Evolutionary conservation across 92 coral and sea anemone genomes (phyloP).

Genomic region (Palythoa heliodiscus): DNA sequence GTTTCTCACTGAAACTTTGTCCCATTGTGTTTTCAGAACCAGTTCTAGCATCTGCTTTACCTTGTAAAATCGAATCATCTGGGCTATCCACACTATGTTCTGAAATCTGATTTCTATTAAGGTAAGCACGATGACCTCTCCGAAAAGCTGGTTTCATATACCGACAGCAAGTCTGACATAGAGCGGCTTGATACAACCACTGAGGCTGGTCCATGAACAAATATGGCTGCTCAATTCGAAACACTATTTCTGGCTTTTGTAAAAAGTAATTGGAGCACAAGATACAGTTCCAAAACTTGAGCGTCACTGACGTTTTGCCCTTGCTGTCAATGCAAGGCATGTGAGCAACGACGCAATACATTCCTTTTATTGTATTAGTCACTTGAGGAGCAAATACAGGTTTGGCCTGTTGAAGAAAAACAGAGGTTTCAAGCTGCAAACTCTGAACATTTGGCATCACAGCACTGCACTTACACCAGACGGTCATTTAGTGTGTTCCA

Average conservation of each 20-base stretch:
- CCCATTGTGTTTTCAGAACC: not conserved
- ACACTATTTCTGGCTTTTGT: constrained; percentile 92
- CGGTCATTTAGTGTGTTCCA: not conserved
- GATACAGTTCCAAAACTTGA: constrained; percentile 99
- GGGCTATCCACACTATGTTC: not conserved
- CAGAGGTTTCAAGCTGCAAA: constrained; percentile 72
- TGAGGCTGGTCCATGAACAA: constrained; percentile 90
- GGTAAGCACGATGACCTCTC: constrained; percentile 10
- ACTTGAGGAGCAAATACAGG: constrained; percentile 77
- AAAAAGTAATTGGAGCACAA: constrained; percentile 96
- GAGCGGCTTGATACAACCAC: constrained; percentile 98
- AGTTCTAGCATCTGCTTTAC: not conserved
- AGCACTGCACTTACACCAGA: not conserved
- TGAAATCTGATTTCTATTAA: not conserved
- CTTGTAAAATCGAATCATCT: not conserved
- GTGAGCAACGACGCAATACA: constrained; percentile 89
- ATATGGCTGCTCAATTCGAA: constrained; percentile 92
- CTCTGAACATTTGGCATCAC: too few relatives aligned
- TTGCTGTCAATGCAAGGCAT: constrained; percentile 83
- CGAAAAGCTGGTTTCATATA: constrained; percentile 26
- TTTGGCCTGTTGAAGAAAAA: constrained; percentile 85
- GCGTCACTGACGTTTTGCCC: constrained; percentile 83
- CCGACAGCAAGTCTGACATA: constrained; percentile 70
- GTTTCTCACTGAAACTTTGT: not conserved
- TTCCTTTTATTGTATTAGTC: constrained; percentile 65